Evolutionary conservation across 2,888 invertebrate species (phyloP), one percentile per base, ranked within the genome.

Genomic region (Steromphala cineraria): DNA sequence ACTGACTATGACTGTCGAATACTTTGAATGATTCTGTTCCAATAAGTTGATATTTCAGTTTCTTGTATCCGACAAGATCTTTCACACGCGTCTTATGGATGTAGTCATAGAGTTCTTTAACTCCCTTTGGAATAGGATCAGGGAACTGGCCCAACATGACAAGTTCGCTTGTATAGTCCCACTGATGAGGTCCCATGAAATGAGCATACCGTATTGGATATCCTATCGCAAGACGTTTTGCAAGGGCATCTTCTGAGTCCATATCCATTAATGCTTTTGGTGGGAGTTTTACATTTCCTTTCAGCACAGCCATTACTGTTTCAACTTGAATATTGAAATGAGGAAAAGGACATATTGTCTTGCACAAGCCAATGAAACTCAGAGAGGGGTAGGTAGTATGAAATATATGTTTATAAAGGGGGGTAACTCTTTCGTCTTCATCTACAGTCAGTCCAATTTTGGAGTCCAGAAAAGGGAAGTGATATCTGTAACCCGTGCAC

Each of bases 321-420:
- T 24, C 17, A 19, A 4, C 55, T 24, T 76, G 53, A 3, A 53
- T 1, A 28, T 62, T 87, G 92, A 97, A 97, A 95, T 97, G 95
- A 82, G 96, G 96, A 92, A 97, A 97, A 0, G 97, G 97, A 91
- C 96, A 96, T 0, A 97, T 96, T 86, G 95, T 96, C 92, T 96
- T 96, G 0, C 97, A 96, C 36, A 98, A 94, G 0, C 98, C 98
- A 62, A 97, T 94, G 86, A 98, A 95, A 80, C 96, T 96, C 95
- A 98, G 95, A 17, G 96, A 95, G 0, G 97, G 97, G 89, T 96
- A 95, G 83, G 96, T 95, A 74, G 96, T 96, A 92, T 98, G 96
- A 53, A 98, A 95, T 78, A 97, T 94, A 91, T 97, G 98, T 91
- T 97, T 97, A 94, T 97, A 97, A 0, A 98, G 95, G 0, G 97